Evolutionary conservation across 2,888 invertebrate species (phyloP).

Genomic region (Craniophora ligustri): DNA sequence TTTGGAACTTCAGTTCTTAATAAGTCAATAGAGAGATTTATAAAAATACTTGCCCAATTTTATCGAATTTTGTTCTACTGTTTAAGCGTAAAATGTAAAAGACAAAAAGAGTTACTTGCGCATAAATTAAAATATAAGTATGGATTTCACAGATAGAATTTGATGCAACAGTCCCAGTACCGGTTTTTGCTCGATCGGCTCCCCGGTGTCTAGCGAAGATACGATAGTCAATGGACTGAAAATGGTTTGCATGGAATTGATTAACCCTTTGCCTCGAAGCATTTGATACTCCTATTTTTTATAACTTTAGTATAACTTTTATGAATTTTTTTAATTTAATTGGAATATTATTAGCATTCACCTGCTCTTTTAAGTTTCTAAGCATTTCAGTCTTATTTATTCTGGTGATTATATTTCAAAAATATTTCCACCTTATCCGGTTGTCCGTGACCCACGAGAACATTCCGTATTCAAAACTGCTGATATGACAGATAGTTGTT

Average conservation of each 20-base stretch:
- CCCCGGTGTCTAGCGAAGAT: slow-evolving; percentile 80
- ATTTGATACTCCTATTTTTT: slow-evolving; percentile 56
- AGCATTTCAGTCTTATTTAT: slow-evolving; percentile 4
- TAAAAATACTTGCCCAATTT: slow-evolving; percentile 68
- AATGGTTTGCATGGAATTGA: slow-evolving; percentile 74
- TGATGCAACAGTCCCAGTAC: slow-evolving; percentile 76
- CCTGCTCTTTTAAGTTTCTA: slow-evolving; percentile 1
- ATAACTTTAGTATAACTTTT: slow-evolving; percentile 38
- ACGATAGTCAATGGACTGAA: slow-evolving; percentile 76
- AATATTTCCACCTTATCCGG: slow-evolving; percentile 14
- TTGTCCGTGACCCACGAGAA: slow-evolving; percentile 25
- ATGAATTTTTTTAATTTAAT: slow-evolving; percentile 22
- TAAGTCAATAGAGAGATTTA: no score
- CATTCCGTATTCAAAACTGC: slow-evolving; percentile 31
- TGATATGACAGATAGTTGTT: slow-evolving; percentile 50
- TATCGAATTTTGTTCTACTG: no score
- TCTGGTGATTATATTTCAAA: slow-evolving; percentile 9
- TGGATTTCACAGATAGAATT: no score
- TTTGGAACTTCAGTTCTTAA: slow-evolving; percentile 11
- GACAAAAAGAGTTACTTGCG: no score
- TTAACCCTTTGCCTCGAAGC: slow-evolving; percentile 65
- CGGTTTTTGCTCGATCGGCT: slow-evolving; percentile 80
- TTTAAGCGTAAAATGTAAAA: no score
- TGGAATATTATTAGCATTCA: slow-evolving; percentile 21
- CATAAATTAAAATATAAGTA: no score